These are phyloP conservation scores for Zaprionus nigranus DNA, from an alignment of 1,140 invertebrate species.

Conservation along the genomic window DNA sequence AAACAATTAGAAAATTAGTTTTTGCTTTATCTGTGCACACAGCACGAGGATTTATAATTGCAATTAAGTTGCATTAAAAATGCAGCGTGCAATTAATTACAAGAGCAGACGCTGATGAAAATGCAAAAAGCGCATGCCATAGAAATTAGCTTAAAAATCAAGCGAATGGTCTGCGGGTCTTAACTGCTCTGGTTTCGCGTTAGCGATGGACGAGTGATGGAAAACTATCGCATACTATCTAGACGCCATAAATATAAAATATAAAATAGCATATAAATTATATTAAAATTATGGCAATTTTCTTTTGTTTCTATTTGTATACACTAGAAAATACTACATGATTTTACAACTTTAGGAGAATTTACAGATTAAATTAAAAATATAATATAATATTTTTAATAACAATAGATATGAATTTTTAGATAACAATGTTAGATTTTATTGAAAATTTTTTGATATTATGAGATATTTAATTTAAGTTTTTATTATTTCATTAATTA, in stretches of 20 bases:
- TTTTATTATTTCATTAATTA: too few species aligned
- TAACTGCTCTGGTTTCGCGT: neutral
- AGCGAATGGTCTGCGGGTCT: neutral
- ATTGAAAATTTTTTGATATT: too few species aligned
- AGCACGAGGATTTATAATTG: slow-evolving; percentile 24
- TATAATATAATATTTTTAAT: too few species aligned
- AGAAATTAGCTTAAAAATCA: slow-evolving; percentile 43
- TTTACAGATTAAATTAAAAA: too few species aligned
- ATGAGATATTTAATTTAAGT: too few species aligned
- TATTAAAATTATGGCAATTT: too few species aligned
- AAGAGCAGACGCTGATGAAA: slow-evolving; percentile 33
- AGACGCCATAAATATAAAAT: neutral
- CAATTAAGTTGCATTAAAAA: slow-evolving; percentile 44
- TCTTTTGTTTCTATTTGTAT: too few species aligned
- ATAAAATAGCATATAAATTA: too few species aligned
- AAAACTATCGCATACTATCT: neutral
- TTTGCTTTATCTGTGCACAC: slow-evolving; percentile 7
- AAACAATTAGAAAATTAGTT: slow-evolving; percentile 28
- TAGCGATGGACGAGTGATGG: neutral
- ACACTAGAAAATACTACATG: too few species aligned
- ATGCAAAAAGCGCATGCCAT: slow-evolving; percentile 26
- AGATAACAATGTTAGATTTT: too few species aligned
- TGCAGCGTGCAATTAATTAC: slow-evolving; percentile 48
- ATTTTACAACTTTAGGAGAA: too few species aligned
- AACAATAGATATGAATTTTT: too few species aligned